Percentiles rank a stretch among this genome's conserved stretches.
Conservation (phyloP, 2,888 invertebrate species). For the Atrina japonica region DNA sequence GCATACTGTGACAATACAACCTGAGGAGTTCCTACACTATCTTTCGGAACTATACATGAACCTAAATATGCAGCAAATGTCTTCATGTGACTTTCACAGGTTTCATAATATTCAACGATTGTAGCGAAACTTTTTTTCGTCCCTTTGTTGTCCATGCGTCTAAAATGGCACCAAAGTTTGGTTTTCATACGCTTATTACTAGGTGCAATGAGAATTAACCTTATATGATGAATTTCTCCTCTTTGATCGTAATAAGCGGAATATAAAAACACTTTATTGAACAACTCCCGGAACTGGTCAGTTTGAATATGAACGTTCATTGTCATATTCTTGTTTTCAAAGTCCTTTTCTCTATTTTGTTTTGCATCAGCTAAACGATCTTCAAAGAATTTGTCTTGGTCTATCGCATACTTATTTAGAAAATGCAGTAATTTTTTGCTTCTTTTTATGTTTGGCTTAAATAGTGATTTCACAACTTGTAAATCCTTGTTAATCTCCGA, state of each 20-base stretch:
- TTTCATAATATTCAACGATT: slow-evolving; percentile 52
- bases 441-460: no score
- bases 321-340: no score
- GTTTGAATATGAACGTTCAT: no score
- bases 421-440: no score
- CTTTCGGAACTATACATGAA: slow-evolving; percentile 58
- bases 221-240: slow-evolving; percentile 48
- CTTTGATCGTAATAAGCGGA: slow-evolving; percentile 69
- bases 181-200: slow-evolving; percentile 30
- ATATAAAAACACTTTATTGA: slow-evolving; percentile 52
- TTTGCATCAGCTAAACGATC: no score
- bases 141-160: slow-evolving; percentile 2
- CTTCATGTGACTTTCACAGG: slow-evolving; percentile 68
- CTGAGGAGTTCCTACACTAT: background rate
- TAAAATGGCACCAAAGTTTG: slow-evolving; percentile 53
- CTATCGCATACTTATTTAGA: no score
- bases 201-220: slow-evolving; percentile 51
- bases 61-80: slow-evolving; percentile 60
- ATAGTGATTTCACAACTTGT: no score
- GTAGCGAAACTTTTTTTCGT: background rate
- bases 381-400: no score
- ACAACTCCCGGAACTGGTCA: slow-evolving; percentile 45
- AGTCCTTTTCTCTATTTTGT: no score
- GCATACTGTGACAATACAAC: slow-evolving; percentile 16
- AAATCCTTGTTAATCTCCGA: no score